A percentile compares a stretch with the other conserved stretches of the same genome.
These are phyloP conservation scores for Erpobdella octoculata DNA, from an alignment of 2,888 invertebrate species.

Conservation along the genomic window DNA sequence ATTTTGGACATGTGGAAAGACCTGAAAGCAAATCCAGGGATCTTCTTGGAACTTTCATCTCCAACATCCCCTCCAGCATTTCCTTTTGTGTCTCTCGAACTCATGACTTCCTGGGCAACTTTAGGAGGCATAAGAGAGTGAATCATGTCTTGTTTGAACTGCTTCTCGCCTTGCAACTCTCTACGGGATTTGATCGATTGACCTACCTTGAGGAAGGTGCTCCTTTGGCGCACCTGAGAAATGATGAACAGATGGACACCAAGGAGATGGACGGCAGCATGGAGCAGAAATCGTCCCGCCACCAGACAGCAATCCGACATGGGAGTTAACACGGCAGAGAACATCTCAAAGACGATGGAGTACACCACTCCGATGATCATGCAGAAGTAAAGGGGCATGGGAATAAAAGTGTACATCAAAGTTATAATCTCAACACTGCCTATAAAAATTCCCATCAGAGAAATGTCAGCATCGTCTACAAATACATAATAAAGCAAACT, in stretches of 20 bases:
- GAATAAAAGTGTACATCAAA: conserved; percentile 84
- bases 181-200: conserved; percentile 63
- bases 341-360: conserved; percentile 75
- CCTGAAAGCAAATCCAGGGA: conserved; percentile 60
- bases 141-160: conserved; percentile 88
- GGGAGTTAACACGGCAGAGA: conserved; percentile 54
- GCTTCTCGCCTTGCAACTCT: conserved; percentile 84
- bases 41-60: neutral
- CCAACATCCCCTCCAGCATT: neutral
- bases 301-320: conserved; percentile 38
- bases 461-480: conserved; percentile 43
- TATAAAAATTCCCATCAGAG: conserved; percentile 48
- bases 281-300: conserved; percentile 64
- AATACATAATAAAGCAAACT: conserved; percentile 43
- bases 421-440: conserved; percentile 69
- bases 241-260: conserved; percentile 86
- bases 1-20: conserved; percentile 94
- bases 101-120: conserved; percentile 61
- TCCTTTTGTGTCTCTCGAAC: conserved; percentile 31
- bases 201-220: conserved; percentile 57
- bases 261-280: conserved; percentile 80
- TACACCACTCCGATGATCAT: conserved; percentile 71
- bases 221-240: conserved; percentile 75
- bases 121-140: conserved; percentile 88
- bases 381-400: conserved; percentile 78